phyloP scores from a whole-genome alignment of 2,113 vertebrate genomes.

The Pterophyllum scalare region DNA sequence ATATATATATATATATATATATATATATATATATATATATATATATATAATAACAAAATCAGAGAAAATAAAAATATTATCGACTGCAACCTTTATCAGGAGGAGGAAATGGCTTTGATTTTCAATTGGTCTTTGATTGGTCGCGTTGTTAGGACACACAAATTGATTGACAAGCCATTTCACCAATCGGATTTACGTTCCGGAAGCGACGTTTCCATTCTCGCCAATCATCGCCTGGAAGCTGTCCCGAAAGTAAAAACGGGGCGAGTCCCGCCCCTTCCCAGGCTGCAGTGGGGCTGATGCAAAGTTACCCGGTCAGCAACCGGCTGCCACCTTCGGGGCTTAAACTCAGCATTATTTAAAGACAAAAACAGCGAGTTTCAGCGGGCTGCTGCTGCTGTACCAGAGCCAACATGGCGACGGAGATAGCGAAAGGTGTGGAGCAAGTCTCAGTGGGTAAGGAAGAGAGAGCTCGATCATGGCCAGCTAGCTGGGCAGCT shows the following conservation, averaged over 20 bases:
- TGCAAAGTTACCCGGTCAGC: not conserved
- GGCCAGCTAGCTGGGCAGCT: not conserved
- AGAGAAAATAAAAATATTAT: fast-evolving
- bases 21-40: no score
- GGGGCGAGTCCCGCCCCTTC: fast-evolving
- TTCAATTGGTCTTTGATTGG: not conserved
- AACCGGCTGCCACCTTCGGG: fast-evolving
- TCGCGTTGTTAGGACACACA: fast-evolving
- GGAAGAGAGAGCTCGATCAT: not conserved
- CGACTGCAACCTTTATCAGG: fast-evolving
- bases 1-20: no score
- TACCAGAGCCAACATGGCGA: constrained; percentile 58
- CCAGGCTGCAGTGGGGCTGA: not conserved
- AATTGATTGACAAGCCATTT: not conserved
- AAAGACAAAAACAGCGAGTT: fast-evolving
- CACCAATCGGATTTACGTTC: not conserved
- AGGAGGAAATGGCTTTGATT: not conserved
- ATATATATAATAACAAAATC: no score
- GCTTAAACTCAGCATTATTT: fast-evolving
- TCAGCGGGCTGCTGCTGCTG: not conserved
- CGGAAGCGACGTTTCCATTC: not conserved
- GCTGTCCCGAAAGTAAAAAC: not conserved
- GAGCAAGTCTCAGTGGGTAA: constrained; percentile 76
- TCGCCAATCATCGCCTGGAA: constrained; percentile 14
- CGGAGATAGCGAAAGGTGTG: constrained; percentile 57